phyloP scores from a whole-genome alignment of 1,140 invertebrate species.

The Bursaphelenchus mucronatus region DNA sequence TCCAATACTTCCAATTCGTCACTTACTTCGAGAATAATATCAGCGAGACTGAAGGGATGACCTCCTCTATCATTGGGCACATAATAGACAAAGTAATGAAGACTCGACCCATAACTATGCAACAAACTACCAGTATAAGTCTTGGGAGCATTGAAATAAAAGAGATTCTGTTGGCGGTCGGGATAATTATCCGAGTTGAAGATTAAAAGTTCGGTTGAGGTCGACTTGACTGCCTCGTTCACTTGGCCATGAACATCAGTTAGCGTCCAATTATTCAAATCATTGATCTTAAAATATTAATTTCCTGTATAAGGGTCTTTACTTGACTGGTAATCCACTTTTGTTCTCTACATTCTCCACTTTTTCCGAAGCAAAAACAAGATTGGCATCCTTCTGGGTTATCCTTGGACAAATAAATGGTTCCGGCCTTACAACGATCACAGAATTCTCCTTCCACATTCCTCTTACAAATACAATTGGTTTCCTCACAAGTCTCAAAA shows the following conservation, averaged over 20 bases:
- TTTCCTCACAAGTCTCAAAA: slow-evolving; percentile 71
- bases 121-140: slow-evolving; percentile 65
- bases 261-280: slow-evolving; percentile 60
- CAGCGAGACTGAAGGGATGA: no score
- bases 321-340: slow-evolving; percentile 64
- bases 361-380: slow-evolving; percentile 88
- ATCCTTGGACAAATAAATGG: slow-evolving; percentile 73
- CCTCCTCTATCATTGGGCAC: background rate
- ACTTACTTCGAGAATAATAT: slow-evolving; percentile 73
- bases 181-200: slow-evolving; percentile 40
- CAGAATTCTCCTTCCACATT: slow-evolving; percentile 59
- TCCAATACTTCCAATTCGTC: slow-evolving; percentile 17
- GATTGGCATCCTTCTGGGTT: slow-evolving; percentile 77
- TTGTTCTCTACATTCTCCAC: slow-evolving; percentile 68
- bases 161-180: slow-evolving; percentile 67
- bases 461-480: slow-evolving; percentile 75
- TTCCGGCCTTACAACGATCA: slow-evolving; percentile 73
- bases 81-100: slow-evolving; percentile 67
- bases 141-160: slow-evolving; percentile 81
- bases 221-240: background rate
- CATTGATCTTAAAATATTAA: slow-evolving; percentile 5
- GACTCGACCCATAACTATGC: slow-evolving; percentile 76
- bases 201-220: slow-evolving; percentile 26
- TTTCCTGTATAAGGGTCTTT: background rate
- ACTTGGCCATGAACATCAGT: slow-evolving; percentile 61